phyloP scores from a whole-genome alignment of 2,888 invertebrate species.

The Perizoma affinitatum region DNA sequence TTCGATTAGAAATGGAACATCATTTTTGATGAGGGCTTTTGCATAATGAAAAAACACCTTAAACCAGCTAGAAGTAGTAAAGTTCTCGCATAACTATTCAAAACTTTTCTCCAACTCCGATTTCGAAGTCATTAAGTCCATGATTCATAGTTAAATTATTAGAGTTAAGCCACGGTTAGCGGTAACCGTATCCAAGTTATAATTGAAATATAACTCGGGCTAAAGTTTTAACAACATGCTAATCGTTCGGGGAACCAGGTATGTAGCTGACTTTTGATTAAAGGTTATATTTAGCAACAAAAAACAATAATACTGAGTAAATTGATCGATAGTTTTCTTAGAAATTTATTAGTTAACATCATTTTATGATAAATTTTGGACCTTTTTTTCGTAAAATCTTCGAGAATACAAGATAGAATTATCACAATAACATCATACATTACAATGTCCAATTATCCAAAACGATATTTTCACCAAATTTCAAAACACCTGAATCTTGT shows the following conservation, averaged over 20 bases:
- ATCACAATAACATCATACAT: no score
- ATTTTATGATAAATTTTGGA: no score
- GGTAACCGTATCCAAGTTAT: constrained; percentile 44
- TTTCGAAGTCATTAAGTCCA: constrained; percentile 17
- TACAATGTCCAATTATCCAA: no score
- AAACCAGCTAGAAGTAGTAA: constrained; percentile 9
- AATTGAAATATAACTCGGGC: constrained; percentile 52
- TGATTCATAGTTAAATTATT: constrained; percentile 22
- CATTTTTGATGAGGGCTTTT: no score
- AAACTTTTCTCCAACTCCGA: constrained; percentile 15
- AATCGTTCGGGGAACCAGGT: constrained; percentile 32
- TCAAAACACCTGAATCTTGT: no score
- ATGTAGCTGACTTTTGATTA: constrained; percentile 36
- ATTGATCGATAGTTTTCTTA: no score
- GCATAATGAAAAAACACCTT: not conserved
- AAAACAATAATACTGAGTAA: no score
- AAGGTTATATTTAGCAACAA: constrained; percentile 29
- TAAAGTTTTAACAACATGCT: constrained; percentile 40
- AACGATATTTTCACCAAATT: no score
- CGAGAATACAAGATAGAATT: no score
- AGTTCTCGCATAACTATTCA: constrained; percentile 18
- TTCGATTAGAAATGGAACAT: no score
- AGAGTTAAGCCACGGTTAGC: constrained; percentile 15
- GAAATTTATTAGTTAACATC: no score
- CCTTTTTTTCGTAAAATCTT: no score